Conservation (phyloP, 2,888 invertebrate species). For the Dryadula phaetusa region DNA sequence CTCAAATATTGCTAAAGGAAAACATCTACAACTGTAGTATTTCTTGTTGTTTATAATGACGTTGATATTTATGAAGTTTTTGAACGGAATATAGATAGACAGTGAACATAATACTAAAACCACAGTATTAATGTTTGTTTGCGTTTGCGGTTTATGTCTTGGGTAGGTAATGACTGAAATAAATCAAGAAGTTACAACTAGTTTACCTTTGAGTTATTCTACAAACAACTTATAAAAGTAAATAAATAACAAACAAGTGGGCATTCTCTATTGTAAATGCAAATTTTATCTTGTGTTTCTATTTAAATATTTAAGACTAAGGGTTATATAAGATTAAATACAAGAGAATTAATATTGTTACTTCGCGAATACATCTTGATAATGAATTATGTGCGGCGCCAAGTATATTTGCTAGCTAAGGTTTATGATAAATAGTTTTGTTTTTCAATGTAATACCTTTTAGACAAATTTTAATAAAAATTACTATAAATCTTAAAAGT, state of each 20-base stretch:
- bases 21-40: conserved; percentile 25
- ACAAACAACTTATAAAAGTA: conserved; percentile 33
- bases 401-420: neutral
- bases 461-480: no score
- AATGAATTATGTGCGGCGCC: conserved; percentile 13
- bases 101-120: conserved; percentile 39
- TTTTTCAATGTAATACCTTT: no score
- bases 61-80: conserved; percentile 39
- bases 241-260: conserved; percentile 35
- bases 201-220: conserved; percentile 26
- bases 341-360: conserved; percentile 5
- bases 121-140: conserved; percentile 36
- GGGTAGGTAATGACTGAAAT: conserved; percentile 40
- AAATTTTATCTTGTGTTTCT: conserved; percentile 39
- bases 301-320: conserved; percentile 41
- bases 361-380: conserved; percentile 31
- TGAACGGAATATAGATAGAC: conserved; percentile 35
- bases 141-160: conserved; percentile 37
- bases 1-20: conserved; percentile 34
- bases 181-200: conserved; percentile 36
- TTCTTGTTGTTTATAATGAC: conserved; percentile 37
- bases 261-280: conserved; percentile 42
- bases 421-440: neutral
- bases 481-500: no score
- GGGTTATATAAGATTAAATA: conserved; percentile 30